Base-by-base conservation (phyloP, 1,140 invertebrate species). In the Procambarus clarkii region DNA sequence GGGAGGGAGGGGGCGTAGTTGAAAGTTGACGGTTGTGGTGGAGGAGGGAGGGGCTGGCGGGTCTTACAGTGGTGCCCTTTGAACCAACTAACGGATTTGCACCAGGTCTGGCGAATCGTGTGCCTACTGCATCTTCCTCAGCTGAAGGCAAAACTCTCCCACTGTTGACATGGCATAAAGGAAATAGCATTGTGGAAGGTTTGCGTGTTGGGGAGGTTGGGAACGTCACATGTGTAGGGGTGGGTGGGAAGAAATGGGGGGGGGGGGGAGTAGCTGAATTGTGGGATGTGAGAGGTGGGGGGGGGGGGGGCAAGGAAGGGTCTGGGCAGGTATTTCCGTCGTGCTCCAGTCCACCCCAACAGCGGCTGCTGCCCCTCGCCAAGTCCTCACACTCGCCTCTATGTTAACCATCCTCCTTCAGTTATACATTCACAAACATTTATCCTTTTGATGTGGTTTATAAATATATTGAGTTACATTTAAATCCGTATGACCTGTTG, bases 11-110 rank as follows among this genome's bases (percentile, higher is more conserved):
- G 13, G 64, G 64, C 64, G 64, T 71, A 24, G 69, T 71, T 71
- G 69, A 71, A 71, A 71, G 69, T 71, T 71, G 69, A 71, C n/a
- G 69, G n/a, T 71, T 71, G 69, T 71, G 69, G n/a, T 34, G 69
- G 69, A 71, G 69, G 69, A 71, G 7, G 21, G 69, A 71, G 69
- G 3, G 69, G 69, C 69, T 0, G 69, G 69, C n/a, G 69, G 60
- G 64, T 18, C 69, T 71, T 71, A 71, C n/a, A 71, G 24, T n/a
- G 69, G 69, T 71, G 69, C 69, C 69, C 69, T 71, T 71, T 71
- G 4, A 71, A 34, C 21, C 18, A 71, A 34, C 69, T 71, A 71
- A 71, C 69, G 69, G 69, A 71, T 18, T 71, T 71, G 3, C 69
- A 71, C n/a, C 69, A 34, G 21, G n/a, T 71, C 69, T 71, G 4